These are phyloP conservation scores for Amiota mariae DNA, from an alignment of 2,888 invertebrate species.

Conservation along the genomic window DNA sequence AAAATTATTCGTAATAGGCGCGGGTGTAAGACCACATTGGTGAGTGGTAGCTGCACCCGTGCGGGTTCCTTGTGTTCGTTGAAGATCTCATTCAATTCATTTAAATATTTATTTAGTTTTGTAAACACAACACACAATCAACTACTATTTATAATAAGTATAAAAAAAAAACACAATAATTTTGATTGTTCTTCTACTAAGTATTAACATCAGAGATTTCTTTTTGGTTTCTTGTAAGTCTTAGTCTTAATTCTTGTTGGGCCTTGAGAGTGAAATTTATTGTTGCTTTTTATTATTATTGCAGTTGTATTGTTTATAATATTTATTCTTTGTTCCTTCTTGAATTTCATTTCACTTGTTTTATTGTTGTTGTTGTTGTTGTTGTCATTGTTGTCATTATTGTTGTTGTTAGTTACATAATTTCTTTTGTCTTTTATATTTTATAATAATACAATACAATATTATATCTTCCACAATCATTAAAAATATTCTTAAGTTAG, in stretches of 20 bases:
- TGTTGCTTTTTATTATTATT: not conserved
- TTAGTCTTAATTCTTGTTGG: not conserved
- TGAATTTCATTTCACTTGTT: too few species aligned
- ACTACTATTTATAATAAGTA: too few species aligned
- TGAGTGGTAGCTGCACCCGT: constrained; percentile 24
- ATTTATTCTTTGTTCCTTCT: too few species aligned
- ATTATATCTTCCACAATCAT: constrained; percentile 10
- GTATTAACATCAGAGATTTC: too few species aligned
- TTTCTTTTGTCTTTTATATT: not conserved
- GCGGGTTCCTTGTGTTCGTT: too few species aligned
- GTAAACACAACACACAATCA: too few species aligned
- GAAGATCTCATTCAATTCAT: too few species aligned
- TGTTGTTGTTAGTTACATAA: constrained; percentile 12
- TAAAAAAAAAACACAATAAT: too few species aligned
- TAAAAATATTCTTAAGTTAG: not conserved
- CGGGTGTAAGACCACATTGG: constrained; percentile 52
- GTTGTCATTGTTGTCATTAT: constrained; percentile 26
- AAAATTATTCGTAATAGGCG: constrained; percentile 5
- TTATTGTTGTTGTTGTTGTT: not conserved
- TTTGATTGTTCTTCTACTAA: too few species aligned
- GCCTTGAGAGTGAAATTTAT: constrained; percentile 6
- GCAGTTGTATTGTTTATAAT: not conserved
- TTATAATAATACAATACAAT: too few species aligned
- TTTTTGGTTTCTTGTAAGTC: too few species aligned
- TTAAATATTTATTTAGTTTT: too few species aligned